Base-by-base conservation (phyloP, 2,113 vertebrate species). In the Odocoileus virginianus region DNA sequence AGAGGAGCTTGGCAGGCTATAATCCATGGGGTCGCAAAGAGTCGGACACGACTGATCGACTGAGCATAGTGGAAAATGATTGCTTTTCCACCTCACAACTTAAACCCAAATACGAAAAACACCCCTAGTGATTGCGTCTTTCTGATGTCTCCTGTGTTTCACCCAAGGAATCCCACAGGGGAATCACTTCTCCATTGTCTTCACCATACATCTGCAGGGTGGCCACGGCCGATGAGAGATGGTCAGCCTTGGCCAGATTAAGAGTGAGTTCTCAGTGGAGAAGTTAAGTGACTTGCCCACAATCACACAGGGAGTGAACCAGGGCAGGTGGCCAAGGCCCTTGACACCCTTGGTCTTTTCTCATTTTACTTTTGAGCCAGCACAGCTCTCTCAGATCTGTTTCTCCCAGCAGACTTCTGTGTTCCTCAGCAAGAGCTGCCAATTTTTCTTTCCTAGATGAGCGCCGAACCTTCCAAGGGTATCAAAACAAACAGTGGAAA, bases 401-500 rank as follows among this genome's bases (percentile, higher is more conserved):
- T n/a, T 74, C 76, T 93, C 84, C 43, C 43, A 95, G 58, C 76
- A 67, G 84, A 93, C 58, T 58, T 76, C 71, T 89, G 64, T 25
- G 27, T 54, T 89, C 55, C 74, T 84, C 81, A 40, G 61, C 79
- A 74, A 84, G 71, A 96, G 30, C 90, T 90, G 85, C 85, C 71
- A 90, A 88, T 82, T 81, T 92, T 95, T 90, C 92, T 93, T 95
- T 94, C 92, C 94, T 90, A 82, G 91, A 97, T 88, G 90, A 97
- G 74, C 85, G 81, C 28, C 33, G 47, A 93, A 87, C 54, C 17
- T 89, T 96, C 81, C 92, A 89, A 81, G 64, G 78, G 81, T 76
- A 85, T 94, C 91, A 96, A 87, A 94, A 93, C 74, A 88, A 92
- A 87, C 57, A n/a, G 92, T 91, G 83, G 55, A 74, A 82, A 96